Conservation (phyloP, 1,140 invertebrate genomes). For the Schlechtendalia chinensis region DNA sequence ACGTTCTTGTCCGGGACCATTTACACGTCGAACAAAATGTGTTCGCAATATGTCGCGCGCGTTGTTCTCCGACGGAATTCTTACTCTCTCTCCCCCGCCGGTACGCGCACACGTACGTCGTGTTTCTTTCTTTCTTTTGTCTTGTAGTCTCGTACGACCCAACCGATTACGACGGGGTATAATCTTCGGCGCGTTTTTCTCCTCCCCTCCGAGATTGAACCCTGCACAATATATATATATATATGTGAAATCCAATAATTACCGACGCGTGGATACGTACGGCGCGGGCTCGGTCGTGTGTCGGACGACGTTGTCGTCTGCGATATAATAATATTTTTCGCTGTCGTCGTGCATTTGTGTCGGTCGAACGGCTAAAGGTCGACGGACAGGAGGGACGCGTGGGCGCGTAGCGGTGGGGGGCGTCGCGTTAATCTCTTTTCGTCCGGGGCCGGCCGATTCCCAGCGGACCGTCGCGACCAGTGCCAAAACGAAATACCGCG, state of each 20-base stretch:
- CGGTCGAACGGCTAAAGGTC: constrained; percentile 25
- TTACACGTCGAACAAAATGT: constrained; percentile 22
- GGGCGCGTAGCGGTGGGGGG: not conserved
- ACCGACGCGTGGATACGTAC: not conserved
- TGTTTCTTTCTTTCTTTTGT: too few species aligned
- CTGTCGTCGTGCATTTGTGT: constrained; percentile 43
- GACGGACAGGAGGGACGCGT: not conserved
- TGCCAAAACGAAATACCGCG: constrained; percentile 29
- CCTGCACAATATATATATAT: too few species aligned
- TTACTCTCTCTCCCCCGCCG: not conserved
- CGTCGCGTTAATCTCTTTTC: constrained; percentile 36
- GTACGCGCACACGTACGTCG: too few species aligned
- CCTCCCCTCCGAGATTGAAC: not conserved
- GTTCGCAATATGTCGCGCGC: constrained; percentile 47
- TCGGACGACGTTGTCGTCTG: constrained; percentile 36
- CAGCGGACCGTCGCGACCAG: constrained; percentile 15
- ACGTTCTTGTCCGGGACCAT: too few species aligned
- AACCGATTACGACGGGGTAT: not conserved
- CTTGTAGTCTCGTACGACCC: not conserved
- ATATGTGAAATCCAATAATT: constrained; percentile 3
- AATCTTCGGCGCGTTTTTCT: not conserved
- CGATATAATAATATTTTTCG: constrained; percentile 22
- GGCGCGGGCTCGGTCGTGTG: not conserved
- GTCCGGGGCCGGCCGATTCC: constrained; percentile 15
- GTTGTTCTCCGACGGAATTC: constrained; percentile 6